Evolutionary conservation across 64 coral and sea anemone genomes (phyloP), one percentile per base, ranked within the genome.

Genomic region (Platygyra sinensis): DNA sequence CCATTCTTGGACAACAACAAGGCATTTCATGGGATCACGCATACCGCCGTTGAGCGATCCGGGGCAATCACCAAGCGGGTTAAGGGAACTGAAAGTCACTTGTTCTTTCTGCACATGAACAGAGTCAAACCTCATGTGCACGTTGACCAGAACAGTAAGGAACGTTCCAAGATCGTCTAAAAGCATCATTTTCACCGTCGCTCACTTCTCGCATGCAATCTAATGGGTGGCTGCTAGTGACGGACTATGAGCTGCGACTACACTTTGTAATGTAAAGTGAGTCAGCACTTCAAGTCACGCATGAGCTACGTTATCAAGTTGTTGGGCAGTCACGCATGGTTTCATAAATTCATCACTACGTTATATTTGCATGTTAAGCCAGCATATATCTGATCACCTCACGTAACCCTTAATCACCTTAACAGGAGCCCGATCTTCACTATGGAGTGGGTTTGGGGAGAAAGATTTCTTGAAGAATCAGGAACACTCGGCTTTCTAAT

Each of bases 1-100:
- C 96, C 96, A 98, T 95, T 98, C 96, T 87, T 98, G 96, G 63
- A 98, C 76, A 33, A 98, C 96, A 5, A 98, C 52, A 54, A 98
- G 72, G 30, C 96, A 96, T 86, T 93, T 90, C 17, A 22, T 67
- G 1, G 91, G 89, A 19, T 67, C 71, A 15, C 87, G 67, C 67
- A 96, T 96, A n/a, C 85, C 74, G 13, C 94, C 94, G 42, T 88
- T 87, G 0, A 93, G 83, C 0, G 94, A 96, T 19, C 94, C 94
- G 3, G 94, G 94, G 27, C 94, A 96, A 62, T 87, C 80, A 0
- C 94, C 94, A 8, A 96, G 64, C 12, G 87, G 75, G 52, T 96
- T 96, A 18, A 15, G 32, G 6, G 94, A 96, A 89, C 76, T 74
- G 24, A 96, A 96, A 16, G 79, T 79, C 10, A 96, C 75, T 74